Percentiles rank a stretch among this genome's conserved stretches.
Conservation (phyloP, 2,797 vertebrate species). For the Hydrophis major region DNA sequence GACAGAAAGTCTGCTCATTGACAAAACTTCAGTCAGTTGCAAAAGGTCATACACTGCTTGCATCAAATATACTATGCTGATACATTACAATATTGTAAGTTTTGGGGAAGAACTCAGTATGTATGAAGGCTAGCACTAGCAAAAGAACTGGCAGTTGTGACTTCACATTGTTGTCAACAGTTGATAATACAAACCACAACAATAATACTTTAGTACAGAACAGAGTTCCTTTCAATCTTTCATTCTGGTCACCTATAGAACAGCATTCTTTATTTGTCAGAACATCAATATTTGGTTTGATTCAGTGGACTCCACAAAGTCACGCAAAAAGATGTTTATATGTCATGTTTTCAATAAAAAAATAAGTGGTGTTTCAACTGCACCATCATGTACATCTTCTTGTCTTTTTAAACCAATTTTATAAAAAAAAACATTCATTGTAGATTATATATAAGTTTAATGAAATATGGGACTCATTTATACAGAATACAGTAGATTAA, state of each 20-base stretch:
- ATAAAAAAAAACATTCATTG: background rate
- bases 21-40: background rate
- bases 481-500: background rate
- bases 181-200: background rate
- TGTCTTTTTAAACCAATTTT: background rate
- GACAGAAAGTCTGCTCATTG: background rate
- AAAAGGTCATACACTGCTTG: background rate
- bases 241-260: background rate
- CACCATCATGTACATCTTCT: background rate
- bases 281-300: background rate
- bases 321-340: background rate
- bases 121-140: background rate
- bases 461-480: background rate
- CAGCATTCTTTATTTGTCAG: background rate
- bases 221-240: background rate
- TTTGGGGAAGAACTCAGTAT: background rate
- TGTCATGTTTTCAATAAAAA: background rate
- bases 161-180: background rate
- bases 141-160: background rate
- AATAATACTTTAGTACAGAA: background rate
- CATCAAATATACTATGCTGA: background rate
- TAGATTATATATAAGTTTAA: background rate
- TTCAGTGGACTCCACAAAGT: background rate
- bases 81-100: background rate
- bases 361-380: background rate